Evolutionary conservation across 2,888 invertebrate species (phyloP).

Genomic region (Cephus runcator): DNA sequence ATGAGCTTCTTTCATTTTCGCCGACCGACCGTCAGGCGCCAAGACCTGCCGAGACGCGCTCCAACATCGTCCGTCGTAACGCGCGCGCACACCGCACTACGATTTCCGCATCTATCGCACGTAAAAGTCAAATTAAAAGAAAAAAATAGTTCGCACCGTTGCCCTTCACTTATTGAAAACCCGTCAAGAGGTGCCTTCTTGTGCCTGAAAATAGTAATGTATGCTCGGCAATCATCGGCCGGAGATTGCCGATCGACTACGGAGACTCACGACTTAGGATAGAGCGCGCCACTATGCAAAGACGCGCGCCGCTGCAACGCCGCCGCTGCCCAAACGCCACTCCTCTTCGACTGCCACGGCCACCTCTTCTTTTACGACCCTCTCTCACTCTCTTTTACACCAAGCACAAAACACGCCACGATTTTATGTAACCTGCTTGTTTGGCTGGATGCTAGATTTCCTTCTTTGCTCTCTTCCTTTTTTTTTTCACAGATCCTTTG

Average conservation of each 20-base stretch:
- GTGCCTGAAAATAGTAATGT: constrained; percentile 64
- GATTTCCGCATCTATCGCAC: constrained; percentile 35
- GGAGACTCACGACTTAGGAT: constrained; percentile 32
- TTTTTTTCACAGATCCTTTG: background rate
- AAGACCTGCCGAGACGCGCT: constrained; percentile 41
- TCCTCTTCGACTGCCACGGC: background rate
- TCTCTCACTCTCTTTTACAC: background rate
- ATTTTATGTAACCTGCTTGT: background rate
- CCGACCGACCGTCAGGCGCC: constrained; percentile 42
- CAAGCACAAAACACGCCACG: background rate
- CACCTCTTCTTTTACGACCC: background rate
- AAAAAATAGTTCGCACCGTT: constrained; percentile 46
- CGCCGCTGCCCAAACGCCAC: background rate
- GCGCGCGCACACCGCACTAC: constrained; percentile 30
- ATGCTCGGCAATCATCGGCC: constrained; percentile 54
- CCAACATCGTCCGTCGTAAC: constrained; percentile 38
- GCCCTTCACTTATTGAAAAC: constrained; percentile 59
- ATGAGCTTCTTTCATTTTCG: constrained; percentile 56
- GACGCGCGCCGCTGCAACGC: background rate
- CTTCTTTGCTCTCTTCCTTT: background rate
- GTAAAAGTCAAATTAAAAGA: constrained; percentile 43
- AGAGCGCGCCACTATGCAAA: constrained; percentile 39
- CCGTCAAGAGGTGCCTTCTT: constrained; percentile 58
- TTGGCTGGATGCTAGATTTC: background rate
- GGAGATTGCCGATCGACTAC: constrained; percentile 34